These are phyloP conservation scores for Gambelia wislizenii DNA, from an alignment of 2,797 vertebrate genomes.

Conservation along the genomic window DNA sequence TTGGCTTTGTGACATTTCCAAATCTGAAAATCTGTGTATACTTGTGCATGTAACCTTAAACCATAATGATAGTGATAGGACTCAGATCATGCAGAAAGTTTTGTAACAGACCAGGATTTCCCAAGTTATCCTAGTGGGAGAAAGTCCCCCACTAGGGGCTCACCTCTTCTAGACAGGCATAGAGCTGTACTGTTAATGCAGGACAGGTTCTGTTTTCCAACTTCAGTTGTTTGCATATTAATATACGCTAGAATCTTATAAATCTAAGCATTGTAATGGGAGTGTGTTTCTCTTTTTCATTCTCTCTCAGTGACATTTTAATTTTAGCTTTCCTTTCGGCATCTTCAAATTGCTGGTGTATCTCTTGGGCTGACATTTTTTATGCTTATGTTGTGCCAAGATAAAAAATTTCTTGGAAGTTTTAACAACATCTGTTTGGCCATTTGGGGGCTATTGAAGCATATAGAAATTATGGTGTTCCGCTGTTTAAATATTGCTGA, in stretches of 20 bases:
- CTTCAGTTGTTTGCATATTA: neutral
- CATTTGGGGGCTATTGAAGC: slow-evolving; percentile 2
- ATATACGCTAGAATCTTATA: slow-evolving; percentile 25
- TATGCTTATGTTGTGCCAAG: neutral
- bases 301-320: slow-evolving; percentile 31
- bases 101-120: no score
- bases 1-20: no score
- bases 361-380: neutral
- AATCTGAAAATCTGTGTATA: no score
- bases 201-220: neutral
- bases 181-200: neutral
- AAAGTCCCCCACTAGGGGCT: neutral
- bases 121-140: neutral
- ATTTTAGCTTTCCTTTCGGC: slow-evolving; percentile 10
- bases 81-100: no score
- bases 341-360: slow-evolving; percentile 3
- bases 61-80: neutral
- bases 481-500: slow-evolving; percentile 13
- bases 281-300: neutral
- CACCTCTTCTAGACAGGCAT: neutral
- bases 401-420: slow-evolving; percentile 6
- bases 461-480: slow-evolving; percentile 7
- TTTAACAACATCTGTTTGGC: slow-evolving; percentile 28
- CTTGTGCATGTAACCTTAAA: neutral
- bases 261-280: neutral